Conservation (phyloP, 2,888 invertebrate species). For the Mesochorus sp. region DNA sequence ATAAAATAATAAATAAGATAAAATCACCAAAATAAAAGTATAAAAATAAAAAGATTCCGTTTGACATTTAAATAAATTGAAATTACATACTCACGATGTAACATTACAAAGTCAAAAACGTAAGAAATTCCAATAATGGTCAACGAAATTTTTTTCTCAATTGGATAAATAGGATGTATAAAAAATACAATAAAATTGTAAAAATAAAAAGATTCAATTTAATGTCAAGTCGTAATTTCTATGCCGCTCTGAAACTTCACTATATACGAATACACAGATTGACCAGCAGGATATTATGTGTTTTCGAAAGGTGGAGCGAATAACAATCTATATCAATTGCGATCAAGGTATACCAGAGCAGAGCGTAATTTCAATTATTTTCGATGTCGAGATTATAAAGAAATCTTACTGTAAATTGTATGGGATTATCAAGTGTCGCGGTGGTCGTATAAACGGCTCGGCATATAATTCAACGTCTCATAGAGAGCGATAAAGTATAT, state of each 20-base stretch:
- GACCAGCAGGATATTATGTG: background rate
- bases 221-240: too few species aligned
- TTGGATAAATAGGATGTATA: too few species aligned
- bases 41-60: too few species aligned
- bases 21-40: too few species aligned
- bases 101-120: too few species aligned
- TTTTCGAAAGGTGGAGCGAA: background rate
- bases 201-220: too few species aligned
- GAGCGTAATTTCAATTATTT: slow-evolving; percentile 4
- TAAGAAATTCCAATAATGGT: background rate
- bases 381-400: background rate
- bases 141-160: background rate
- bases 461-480: slow-evolving; percentile 23
- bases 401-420: background rate
- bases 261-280: background rate
- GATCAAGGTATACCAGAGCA: slow-evolving; percentile 14
- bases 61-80: too few species aligned
- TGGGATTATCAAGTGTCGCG: background rate
- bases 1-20: too few species aligned
- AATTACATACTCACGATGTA: too few species aligned
- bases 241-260: too few species aligned
- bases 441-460: background rate
- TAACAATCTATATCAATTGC: background rate
- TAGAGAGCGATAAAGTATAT: slow-evolving; percentile 5
- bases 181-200: background rate